Evolutionary conservation across 1,140 invertebrate genomes (phyloP).

Genomic region (Papilio polytes): DNA sequence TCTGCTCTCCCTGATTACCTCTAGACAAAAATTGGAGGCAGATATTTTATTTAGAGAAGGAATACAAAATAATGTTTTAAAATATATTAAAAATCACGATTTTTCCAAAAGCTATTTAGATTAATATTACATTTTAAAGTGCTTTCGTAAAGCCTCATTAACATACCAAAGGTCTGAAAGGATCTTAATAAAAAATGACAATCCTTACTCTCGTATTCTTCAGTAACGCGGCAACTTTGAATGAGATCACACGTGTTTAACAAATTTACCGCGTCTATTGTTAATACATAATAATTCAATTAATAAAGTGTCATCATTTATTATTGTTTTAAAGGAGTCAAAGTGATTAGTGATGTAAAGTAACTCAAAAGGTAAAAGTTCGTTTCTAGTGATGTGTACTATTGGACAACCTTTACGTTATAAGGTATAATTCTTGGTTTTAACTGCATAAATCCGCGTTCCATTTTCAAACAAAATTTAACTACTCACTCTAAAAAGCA

Average conservation of each 20-base stretch:
- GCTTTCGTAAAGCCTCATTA: neutral
- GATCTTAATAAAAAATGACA: conserved; percentile 9
- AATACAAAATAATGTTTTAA: too few species aligned
- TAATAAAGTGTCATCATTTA: neutral
- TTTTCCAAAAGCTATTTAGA: neutral
- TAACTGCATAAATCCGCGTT: neutral
- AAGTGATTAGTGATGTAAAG: neutral
- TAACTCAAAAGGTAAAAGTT: neutral
- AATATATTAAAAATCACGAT: neutral
- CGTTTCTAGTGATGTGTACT: neutral
- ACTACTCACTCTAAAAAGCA: neutral
- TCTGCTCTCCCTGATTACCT: too few species aligned
- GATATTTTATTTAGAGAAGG: too few species aligned
- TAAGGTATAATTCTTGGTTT: too few species aligned
- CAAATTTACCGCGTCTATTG: neutral
- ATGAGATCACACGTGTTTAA: conserved; percentile 5
- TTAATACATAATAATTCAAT: neutral
- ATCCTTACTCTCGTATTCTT: neutral
- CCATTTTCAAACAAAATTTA: neutral
- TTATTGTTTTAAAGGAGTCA: neutral
- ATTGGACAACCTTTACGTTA: neutral
- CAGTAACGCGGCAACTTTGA: conserved; percentile 30
- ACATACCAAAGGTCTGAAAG: conserved; percentile 14
- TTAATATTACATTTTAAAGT: neutral
- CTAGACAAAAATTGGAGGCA: too few species aligned